These are phyloP conservation scores for Oegoconia quadripuncta DNA, from an alignment of 2,888 invertebrate species.

Conservation along the genomic window DNA sequence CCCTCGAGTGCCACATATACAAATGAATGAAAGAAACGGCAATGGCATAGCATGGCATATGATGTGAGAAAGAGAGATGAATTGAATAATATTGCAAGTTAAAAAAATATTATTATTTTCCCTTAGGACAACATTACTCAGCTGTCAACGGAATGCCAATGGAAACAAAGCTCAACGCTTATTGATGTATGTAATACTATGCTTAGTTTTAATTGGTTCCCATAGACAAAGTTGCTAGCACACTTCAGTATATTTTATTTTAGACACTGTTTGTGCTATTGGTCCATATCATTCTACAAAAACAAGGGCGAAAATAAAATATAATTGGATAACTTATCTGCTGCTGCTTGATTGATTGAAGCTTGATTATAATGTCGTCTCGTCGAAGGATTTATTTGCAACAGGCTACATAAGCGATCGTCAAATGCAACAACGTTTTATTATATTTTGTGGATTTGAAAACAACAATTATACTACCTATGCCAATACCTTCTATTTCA, in stretches of 20 bases:
- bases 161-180: conserved; percentile 2
- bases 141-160: conserved; percentile 5
- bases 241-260: too few species aligned
- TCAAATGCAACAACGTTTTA: too few species aligned
- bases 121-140: conserved; percentile 1
- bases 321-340: too few species aligned
- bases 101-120: conserved; percentile 5
- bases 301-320: background rate
- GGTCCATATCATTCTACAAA: background rate
- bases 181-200: conserved; percentile 1
- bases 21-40: conserved; percentile 76
- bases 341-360: too few species aligned
- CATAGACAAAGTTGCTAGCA: too few species aligned
- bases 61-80: conserved; percentile 27
- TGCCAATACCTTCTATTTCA: too few species aligned
- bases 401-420: too few species aligned
- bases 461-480: too few species aligned
- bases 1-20: conserved; percentile 77
- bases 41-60: too few species aligned
- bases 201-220: background rate
- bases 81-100: conserved; percentile 10
- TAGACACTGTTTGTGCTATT: background rate
- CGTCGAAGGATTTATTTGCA: too few species aligned
- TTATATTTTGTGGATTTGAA: too few species aligned
- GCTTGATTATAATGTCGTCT: too few species aligned